Conservation (phyloP, 1,140 invertebrate species). For the Drosophila nikananu region DNA sequence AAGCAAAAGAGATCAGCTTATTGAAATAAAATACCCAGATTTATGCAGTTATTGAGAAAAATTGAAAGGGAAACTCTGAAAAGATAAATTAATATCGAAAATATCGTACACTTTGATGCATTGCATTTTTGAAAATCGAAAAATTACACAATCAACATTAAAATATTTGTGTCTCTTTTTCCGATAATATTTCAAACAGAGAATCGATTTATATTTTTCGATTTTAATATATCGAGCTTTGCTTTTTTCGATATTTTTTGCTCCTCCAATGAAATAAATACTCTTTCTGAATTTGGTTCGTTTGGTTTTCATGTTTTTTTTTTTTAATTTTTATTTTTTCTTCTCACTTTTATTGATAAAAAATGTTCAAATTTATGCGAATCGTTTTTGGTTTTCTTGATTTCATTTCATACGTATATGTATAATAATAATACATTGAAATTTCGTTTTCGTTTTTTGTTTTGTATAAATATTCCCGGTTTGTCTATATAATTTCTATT, state of each 20-base stretch:
- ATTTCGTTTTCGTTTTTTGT: slow-evolving; percentile 37
- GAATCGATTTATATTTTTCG: too few relatives aligned
- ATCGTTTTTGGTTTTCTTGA: slow-evolving; percentile 51
- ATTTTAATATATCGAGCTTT: too few relatives aligned
- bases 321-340: slow-evolving; percentile 23
- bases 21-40: background rate
- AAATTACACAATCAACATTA: too few relatives aligned
- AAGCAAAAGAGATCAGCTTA: slow-evolving; percentile 5
- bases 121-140: too few relatives aligned
- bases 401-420: slow-evolving; percentile 62
- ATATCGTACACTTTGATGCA: too few relatives aligned
- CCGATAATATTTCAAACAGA: too few relatives aligned
- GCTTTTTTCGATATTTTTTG: background rate
- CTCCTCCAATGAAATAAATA: slow-evolving; percentile 8
- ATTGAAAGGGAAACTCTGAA: background rate
- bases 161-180: too few relatives aligned
- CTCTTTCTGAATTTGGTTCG: slow-evolving; percentile 19
- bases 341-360: slow-evolving; percentile 78
- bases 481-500: slow-evolving; percentile 79
- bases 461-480: slow-evolving; percentile 77
- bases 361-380: slow-evolving; percentile 80
- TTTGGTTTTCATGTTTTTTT: slow-evolving; percentile 48
- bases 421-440: slow-evolving; percentile 82
- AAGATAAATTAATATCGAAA: background rate
- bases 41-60: background rate